Percentiles rank a stretch among this genome's conserved stretches.
Conservation (phyloP, 2,888 invertebrate genomes). For the Notodonta ziczac region DNA sequence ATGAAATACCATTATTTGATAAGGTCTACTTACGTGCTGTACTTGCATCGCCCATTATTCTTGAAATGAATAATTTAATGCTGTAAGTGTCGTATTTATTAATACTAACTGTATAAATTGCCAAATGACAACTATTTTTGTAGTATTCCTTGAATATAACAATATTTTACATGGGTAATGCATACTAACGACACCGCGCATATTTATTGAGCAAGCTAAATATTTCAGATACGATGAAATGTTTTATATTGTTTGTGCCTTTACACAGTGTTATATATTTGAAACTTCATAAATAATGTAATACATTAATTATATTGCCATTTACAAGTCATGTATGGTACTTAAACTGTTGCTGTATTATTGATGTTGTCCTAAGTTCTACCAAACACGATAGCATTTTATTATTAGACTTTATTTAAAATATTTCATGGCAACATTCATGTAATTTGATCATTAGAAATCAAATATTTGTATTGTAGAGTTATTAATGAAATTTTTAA, state of each 20-base stretch:
- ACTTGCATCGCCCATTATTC: conserved; percentile 22
- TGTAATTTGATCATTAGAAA: conserved; percentile 28
- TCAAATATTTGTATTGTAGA: conserved; percentile 52
- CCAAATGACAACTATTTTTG: conserved; percentile 82
- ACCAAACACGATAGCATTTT: conserved; percentile 58
- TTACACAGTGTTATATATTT: conserved; percentile 63
- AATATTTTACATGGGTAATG: conserved; percentile 46
- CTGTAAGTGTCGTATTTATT: conserved; percentile 46
- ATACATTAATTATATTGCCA: conserved; percentile 32
- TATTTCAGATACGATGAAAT: conserved; percentile 44
- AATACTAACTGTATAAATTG: conserved; percentile 65
- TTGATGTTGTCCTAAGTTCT: conserved; percentile 50
- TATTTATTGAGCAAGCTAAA: conserved; percentile 35
- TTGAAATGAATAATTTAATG: conserved; percentile 30
- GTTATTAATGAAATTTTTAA: conserved; percentile 44
- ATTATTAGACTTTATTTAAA: conserved; percentile 44
- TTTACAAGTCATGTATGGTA: conserved; percentile 46
- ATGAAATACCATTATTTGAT: conserved; percentile 42
- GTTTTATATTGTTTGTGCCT: conserved; percentile 79
- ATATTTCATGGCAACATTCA: conserved; percentile 22
- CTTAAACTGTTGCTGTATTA: conserved; percentile 67
- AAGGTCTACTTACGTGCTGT: conserved; percentile 44
- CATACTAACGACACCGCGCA: conserved; percentile 35
- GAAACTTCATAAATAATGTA: conserved; percentile 49
- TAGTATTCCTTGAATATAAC: conserved; percentile 69